Evolutionary conservation across 2,888 invertebrate species (phyloP).

Genomic region (Drosophila mettleri): DNA sequence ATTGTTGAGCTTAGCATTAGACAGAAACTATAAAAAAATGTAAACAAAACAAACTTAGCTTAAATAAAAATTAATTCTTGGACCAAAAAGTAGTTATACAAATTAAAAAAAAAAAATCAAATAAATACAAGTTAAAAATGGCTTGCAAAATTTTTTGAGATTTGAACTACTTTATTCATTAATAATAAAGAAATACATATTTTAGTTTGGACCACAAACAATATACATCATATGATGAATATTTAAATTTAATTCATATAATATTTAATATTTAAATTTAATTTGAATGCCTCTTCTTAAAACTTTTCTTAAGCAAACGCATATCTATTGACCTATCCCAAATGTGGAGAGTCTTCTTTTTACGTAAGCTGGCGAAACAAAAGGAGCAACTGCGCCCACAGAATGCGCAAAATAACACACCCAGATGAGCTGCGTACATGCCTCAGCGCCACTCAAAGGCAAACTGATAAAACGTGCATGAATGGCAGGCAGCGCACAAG

Average conservation of each 20-base stretch:
- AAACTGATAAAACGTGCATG: conserved; percentile 79
- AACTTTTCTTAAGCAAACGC: not conserved
- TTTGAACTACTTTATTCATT: too few species aligned
- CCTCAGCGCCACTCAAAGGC: conserved; percentile 65
- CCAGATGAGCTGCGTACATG: conserved; percentile 60
- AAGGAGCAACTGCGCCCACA: not conserved
- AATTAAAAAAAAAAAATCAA: too few species aligned
- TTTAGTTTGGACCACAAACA: not conserved
- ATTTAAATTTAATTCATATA: too few species aligned
- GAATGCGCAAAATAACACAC: conserved; percentile 25
- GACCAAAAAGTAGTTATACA: too few species aligned
- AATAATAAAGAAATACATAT: too few species aligned
- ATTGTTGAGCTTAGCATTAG: too few species aligned
- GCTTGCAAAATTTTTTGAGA: too few species aligned
- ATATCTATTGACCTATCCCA: conserved; percentile 14
- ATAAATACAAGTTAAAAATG: too few species aligned
- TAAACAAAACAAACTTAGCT: too few species aligned
- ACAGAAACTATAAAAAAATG: too few species aligned
- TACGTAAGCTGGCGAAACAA: conserved; percentile 43
- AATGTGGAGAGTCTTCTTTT: conserved; percentile 22
- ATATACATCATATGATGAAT: too few species aligned
- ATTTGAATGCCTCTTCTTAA: not conserved
- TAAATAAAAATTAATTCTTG: too few species aligned
- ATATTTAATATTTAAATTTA: not conserved
- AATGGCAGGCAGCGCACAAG: conserved; percentile 56